Conservation (phyloP, 2,797 vertebrate species). For the Pagetopsis macropterus region DNA sequence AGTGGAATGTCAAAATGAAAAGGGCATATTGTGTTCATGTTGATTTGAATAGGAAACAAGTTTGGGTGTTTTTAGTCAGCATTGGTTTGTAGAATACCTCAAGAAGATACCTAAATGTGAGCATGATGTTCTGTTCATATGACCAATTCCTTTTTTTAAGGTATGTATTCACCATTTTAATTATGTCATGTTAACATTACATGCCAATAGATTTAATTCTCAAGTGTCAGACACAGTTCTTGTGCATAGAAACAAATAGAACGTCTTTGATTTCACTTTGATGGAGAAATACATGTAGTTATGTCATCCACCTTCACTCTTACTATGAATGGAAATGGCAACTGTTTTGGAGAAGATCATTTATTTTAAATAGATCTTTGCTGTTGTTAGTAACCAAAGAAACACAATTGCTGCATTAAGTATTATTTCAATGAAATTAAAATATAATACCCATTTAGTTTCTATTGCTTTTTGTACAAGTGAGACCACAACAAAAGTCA, state of each 20-base stretch:
- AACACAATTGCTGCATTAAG: neutral
- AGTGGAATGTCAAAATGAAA: too few species aligned
- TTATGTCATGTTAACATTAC: neutral
- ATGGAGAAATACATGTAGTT: too few species aligned
- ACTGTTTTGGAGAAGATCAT: neutral
- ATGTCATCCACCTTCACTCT: neutral
- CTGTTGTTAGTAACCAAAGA: neutral
- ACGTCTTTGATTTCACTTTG: neutral
- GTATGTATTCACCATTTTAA: neutral
- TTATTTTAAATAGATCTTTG: neutral
- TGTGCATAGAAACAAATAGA: neutral
- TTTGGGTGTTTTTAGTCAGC: neutral
- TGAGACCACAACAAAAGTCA: neutral
- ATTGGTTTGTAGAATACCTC: neutral
- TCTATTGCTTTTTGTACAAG: neutral
- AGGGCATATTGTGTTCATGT: neutral
- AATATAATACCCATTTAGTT: neutral
- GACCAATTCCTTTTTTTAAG: accelerated
- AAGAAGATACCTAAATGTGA: neutral
- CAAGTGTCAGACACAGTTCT: neutral
- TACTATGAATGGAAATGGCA: neutral
- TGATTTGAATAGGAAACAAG: neutral
- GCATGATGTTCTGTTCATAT: neutral
- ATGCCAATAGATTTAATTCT: neutral
- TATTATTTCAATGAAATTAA: neutral